Conservation (phyloP, 2,113 vertebrate genomes). For the Motacilla alba region DNA sequence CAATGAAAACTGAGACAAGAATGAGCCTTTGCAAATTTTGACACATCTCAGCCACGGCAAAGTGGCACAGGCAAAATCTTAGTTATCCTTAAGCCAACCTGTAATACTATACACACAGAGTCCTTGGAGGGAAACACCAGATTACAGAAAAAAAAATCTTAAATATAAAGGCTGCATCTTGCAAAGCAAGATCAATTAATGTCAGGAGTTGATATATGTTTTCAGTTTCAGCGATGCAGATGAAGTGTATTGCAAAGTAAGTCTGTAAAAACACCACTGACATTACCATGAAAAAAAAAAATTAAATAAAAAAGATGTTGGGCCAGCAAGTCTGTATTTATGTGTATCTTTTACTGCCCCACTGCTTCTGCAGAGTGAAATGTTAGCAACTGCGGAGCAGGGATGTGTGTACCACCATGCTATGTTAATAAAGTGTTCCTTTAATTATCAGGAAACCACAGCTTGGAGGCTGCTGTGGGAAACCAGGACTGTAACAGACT, state of each 20-base stretch:
- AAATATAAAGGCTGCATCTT: neutral
- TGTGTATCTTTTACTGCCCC: neutral
- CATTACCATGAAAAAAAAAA: neutral
- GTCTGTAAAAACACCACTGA: neutral
- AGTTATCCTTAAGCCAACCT: neutral
- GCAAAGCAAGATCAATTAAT: neutral
- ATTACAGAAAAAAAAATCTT: neutral
- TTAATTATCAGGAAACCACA: neutral
- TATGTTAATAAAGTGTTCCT: neutral
- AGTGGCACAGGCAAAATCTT: neutral
- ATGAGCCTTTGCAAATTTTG: neutral
- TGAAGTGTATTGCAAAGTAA: neutral
- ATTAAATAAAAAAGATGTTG: neutral
- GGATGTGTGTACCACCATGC: neutral
- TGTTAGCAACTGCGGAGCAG: neutral
- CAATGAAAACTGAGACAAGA: neutral
- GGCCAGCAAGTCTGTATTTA: neutral
- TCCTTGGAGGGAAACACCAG: neutral
- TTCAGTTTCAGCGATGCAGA: neutral
- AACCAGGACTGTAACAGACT: neutral
- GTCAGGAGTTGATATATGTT: fast-evolving
- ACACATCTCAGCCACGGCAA: neutral
- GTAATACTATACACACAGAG: neutral
- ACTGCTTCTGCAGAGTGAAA: neutral
- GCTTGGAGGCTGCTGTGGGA: neutral